phyloP scores from a whole-genome alignment of 2,888 invertebrate species.

The Pterostichus niger region DNA sequence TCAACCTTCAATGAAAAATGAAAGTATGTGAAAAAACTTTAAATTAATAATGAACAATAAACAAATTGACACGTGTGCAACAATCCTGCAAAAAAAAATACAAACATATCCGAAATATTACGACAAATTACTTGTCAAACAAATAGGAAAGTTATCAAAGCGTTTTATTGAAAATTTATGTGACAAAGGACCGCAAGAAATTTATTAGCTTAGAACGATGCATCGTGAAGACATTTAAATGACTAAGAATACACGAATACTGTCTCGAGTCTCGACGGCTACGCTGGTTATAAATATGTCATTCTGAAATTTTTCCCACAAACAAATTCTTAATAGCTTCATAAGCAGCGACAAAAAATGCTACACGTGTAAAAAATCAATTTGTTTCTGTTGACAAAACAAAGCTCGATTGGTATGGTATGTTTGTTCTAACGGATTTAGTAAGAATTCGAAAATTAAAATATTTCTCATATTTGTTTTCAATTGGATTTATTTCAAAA shows the following conservation, averaged over 20 bases:
- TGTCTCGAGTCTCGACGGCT: slow-evolving; percentile 25
- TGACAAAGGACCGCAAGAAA: slow-evolving; percentile 57
- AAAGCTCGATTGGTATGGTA: slow-evolving; percentile 21
- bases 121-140: slow-evolving; percentile 52
- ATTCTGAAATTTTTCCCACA: slow-evolving; percentile 62
- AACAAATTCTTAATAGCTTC: slow-evolving; percentile 63
- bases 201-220: slow-evolving; percentile 54
- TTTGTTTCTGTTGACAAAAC: slow-evolving; percentile 59
- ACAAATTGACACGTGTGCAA: slow-evolving; percentile 46
- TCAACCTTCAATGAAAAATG: slow-evolving; percentile 50
- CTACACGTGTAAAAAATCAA: slow-evolving; percentile 60
- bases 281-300: slow-evolving; percentile 62
- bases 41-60: slow-evolving; percentile 45
- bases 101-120: slow-evolving; percentile 38
- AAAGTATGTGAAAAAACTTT: slow-evolving; percentile 50
- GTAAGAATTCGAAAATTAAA: slow-evolving; percentile 33
- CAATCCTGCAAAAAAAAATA: slow-evolving; percentile 7
- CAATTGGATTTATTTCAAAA: neutral
- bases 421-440: slow-evolving; percentile 44
- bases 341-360: slow-evolving; percentile 57
- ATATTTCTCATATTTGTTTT: slow-evolving; percentile 28
- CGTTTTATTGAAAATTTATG: slow-evolving; percentile 64
- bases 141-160: slow-evolving; percentile 47
- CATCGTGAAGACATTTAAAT: slow-evolving; percentile 51
- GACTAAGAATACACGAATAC: slow-evolving; percentile 40